Percentiles rank a stretch among this genome's conserved stretches.
phyloP scores from a whole-genome alignment of 2,888 invertebrate genomes.

The Drosophila falleni region DNA sequence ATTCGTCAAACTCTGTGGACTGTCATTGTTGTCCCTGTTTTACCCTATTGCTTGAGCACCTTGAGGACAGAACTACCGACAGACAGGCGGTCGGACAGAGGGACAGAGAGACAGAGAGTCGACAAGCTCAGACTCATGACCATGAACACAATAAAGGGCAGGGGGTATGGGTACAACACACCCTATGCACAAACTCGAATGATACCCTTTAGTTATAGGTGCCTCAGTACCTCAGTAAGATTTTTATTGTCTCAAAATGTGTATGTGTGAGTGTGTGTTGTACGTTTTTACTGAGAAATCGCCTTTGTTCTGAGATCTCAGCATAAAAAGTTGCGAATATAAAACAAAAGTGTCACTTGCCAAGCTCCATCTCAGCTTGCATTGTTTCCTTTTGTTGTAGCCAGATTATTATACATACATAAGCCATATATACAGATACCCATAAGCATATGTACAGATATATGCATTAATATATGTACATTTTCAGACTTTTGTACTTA shows the following conservation, averaged over 20 bases:
- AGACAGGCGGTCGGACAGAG: neutral
- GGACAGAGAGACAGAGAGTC: neutral
- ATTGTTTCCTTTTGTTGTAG: conserved; percentile 60
- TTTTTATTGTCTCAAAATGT: conserved; percentile 15
- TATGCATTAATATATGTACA: conserved; percentile 3
- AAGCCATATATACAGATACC: neutral
- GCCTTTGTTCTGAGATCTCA: conserved; percentile 73
- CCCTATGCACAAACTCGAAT: conserved; percentile 16
- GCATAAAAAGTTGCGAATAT: conserved; percentile 78
- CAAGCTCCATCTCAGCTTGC: conserved; percentile 51
- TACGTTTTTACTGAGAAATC: conserved; percentile 72
- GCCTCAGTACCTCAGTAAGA: conserved; percentile 37
- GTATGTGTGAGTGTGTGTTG: conserved; percentile 29
- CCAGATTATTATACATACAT: conserved; percentile 22
- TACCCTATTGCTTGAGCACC: conserved; percentile 7
- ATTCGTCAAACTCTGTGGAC: conserved; percentile 25
- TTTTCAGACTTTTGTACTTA: neutral
- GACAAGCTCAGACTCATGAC: conserved; percentile 16
- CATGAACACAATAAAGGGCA: conserved; percentile 9
- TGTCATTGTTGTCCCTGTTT: conserved; percentile 27
- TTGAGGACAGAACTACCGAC: neutral
- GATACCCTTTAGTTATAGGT: conserved; percentile 23
- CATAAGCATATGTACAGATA: neutral
- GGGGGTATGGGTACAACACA: conserved; percentile 22
- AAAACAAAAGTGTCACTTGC: conserved; percentile 82